Conservation (phyloP, 2,888 invertebrate genomes). For the Schrankia costaestrigalis region DNA sequence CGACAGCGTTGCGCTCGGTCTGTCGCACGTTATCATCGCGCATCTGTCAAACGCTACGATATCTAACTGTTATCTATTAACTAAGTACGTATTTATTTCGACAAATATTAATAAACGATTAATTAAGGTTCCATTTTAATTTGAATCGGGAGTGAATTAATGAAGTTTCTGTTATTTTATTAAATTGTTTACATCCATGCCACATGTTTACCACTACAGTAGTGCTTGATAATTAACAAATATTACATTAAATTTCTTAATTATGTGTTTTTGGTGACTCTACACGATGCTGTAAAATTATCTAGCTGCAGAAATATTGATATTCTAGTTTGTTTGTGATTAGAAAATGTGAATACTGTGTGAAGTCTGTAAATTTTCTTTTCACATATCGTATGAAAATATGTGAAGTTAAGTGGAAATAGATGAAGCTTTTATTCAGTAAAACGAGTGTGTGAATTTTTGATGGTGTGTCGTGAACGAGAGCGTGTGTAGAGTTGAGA, state of each 20-base stretch:
- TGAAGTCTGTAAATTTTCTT: slow-evolving; percentile 13
- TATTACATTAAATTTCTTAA: slow-evolving; percentile 2
- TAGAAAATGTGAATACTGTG: slow-evolving; percentile 16
- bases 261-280: slow-evolving; percentile 12
- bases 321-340: too few species aligned
- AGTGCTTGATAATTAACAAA: slow-evolving; percentile 20
- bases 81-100: slow-evolving; percentile 59
- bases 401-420: slow-evolving; percentile 27
- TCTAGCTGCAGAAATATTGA: too few species aligned
- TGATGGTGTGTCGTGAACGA: slow-evolving; percentile 72
- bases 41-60: slow-evolving; percentile 67
- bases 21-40: slow-evolving; percentile 46
- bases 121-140: slow-evolving; percentile 12
- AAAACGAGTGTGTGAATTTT: slow-evolving; percentile 76
- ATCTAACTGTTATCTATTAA: slow-evolving; percentile 50
- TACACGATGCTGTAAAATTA: too few species aligned
- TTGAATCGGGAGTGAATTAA: slow-evolving; percentile 24
- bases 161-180: slow-evolving; percentile 26
- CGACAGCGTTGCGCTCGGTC: slow-evolving; percentile 53
- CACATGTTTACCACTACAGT: slow-evolving; percentile 56
- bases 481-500: slow-evolving; percentile 67
- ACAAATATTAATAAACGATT: slow-evolving; percentile 12
- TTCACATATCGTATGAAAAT: slow-evolving; percentile 23
- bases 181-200: slow-evolving; percentile 68
- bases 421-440: slow-evolving; percentile 55